Evolutionary conservation across 2,113 vertebrate genomes (phyloP).

Genomic region (Psammodynastes pulverulentus): DNA sequence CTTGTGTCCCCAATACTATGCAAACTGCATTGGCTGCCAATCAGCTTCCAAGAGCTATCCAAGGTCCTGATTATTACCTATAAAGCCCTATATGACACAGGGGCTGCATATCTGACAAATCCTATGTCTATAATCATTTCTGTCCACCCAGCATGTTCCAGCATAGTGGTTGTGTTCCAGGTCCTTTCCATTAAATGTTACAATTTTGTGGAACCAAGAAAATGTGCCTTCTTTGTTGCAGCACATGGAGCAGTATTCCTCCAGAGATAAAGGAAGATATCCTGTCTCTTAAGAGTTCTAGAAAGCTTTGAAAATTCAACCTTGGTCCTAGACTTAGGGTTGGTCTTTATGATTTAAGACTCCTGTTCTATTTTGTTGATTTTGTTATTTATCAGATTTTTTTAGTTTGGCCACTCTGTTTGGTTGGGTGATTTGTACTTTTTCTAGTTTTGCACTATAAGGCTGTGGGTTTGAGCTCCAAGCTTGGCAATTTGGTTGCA

Average conservation of each 20-base stretch:
- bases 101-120: neutral
- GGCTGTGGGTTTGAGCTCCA: too few relatives aligned
- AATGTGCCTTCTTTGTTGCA: neutral
- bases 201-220: neutral
- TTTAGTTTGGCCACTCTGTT: neutral
- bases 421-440: neutral
- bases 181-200: neutral
- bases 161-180: neutral
- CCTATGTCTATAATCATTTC: neutral
- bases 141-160: neutral
- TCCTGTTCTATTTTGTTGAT: neutral
- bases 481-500: too few relatives aligned
- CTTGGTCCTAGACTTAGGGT: neutral
- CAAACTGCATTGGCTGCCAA: neutral
- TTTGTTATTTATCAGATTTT: neutral
- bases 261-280: neutral
- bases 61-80: neutral
- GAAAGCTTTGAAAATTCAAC: neutral
- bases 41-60: neutral
- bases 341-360: neutral
- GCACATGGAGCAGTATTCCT: neutral
- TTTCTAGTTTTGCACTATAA: neutral
- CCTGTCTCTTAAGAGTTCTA: neutral
- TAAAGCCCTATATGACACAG: neutral
- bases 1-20: neutral